A percentile compares a stretch with the other conserved stretches of the same genome.
Conservation (phyloP, 2,113 vertebrate species). For the Oceanodroma tethys region DNA sequence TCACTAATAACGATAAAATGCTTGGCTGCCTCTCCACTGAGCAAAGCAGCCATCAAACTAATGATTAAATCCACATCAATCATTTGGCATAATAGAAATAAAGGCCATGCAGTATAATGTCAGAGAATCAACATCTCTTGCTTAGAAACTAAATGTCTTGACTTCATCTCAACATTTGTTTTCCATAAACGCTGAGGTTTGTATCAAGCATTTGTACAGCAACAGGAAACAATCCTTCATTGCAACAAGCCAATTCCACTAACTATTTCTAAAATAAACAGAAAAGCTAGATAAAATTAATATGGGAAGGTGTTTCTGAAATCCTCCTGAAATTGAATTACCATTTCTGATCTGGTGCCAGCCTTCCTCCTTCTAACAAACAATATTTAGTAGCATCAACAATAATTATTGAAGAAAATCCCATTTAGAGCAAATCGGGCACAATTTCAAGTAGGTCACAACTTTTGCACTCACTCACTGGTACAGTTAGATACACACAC, state of each 20-base stretch:
- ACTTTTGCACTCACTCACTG: neutral
- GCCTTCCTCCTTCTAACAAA: neutral
- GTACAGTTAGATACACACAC: neutral
- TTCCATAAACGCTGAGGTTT: neutral
- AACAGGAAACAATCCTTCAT: neutral
- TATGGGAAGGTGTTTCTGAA: neutral
- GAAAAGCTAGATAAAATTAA: slow-evolving; percentile 12
- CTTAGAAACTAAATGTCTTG: slow-evolving; percentile 49
- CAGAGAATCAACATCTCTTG: slow-evolving; percentile 21
- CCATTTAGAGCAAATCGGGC: neutral
- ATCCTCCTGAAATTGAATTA: neutral
- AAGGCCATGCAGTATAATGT: neutral
- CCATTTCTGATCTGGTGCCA: neutral
- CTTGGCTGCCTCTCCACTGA: slow-evolving; percentile 2
- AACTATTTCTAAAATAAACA: neutral
- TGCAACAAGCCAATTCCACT: neutral
- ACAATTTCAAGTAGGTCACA: neutral
- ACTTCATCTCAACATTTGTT: slow-evolving; percentile 36
- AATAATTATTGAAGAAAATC: neutral
- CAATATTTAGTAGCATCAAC: neutral
- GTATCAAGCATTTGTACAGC: neutral
- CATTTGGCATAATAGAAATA: slow-evolving; percentile 20
- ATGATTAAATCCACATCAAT: slow-evolving; percentile 47
- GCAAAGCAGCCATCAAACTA: slow-evolving; percentile 46
- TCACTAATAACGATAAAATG: slow-evolving; percentile 17